Evolutionary conservation across 37 sponge, comb jelly and placozoan species (phyloP), one percentile per base, ranked within the genome.

Genomic region (Aplysina aerophoba): DNA sequence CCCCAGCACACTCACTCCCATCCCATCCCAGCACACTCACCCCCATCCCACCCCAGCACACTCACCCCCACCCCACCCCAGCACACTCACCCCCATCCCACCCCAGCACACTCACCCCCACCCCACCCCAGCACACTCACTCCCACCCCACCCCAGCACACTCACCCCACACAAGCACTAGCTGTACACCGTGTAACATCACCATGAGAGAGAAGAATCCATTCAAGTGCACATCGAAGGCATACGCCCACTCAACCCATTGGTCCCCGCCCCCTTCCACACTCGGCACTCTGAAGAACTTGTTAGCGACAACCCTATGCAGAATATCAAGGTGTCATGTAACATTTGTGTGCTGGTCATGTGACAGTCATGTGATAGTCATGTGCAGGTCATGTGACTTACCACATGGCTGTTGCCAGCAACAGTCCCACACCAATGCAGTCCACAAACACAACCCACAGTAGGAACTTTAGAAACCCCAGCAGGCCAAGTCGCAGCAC

Each of bases 211-310:
- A 95, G 41, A 96, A 84, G 81, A 95, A 92, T 28, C 96, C 91
- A 87, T 98, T 98, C 71, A 96, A 86, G 65, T 98, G 99, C 16
- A 98, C 92, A 89, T 98, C 99, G 81, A 98, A 96, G 16, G 94
- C 89, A 74, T 98, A 98, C 19, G 91, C 91, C 93, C 96, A 98
- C 90, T 98, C 96, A 59, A 96, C 95, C 4, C 64, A 28, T 27
- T 86, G 85, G 37, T 22, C 85, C 22, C 31, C 20, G 21, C 78
- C 78, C 37, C 53, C 78, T 34, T 39, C 58, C 55, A 33, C 12
- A 36, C 38, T 40, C 11, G 44, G 24, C 54, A 40, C 54, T 75
- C 38, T 5, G 54, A 75, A 59, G 59, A 89, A 24, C 20, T 77
- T 86, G 59, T 89, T 89, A 37, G 63, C 24, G 4, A 92, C 28